Evolutionary conservation across 1,140 invertebrate species (phyloP).

Genomic region (Drosophila bocqueti): DNA sequence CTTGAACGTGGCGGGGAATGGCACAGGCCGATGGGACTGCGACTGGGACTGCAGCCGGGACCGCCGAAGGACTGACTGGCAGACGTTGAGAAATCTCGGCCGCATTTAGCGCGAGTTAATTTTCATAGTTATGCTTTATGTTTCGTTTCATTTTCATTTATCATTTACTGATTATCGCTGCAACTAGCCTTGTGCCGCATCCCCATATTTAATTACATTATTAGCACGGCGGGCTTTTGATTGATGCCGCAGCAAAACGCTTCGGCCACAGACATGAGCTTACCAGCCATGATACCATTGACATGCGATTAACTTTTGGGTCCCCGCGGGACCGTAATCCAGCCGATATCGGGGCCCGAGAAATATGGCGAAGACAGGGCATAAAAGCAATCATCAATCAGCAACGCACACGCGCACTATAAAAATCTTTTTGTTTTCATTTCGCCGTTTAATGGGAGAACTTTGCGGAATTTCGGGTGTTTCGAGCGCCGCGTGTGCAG

Average conservation of each 20-base stretch:
- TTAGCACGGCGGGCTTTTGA: conserved; percentile 74
- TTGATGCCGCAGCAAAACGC: conserved; percentile 78
- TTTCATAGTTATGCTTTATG: conserved; percentile 77
- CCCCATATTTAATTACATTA: conserved; percentile 80
- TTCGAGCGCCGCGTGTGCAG: conserved; percentile 63
- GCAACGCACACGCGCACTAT: conserved; percentile 77
- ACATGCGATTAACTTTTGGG: conserved; percentile 37
- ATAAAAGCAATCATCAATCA: conserved; percentile 80
- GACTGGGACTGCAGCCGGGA: not conserved
- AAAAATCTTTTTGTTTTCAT: conserved; percentile 59
- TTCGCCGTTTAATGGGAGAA: conserved; percentile 25
- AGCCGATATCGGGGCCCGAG: conserved; percentile 33
- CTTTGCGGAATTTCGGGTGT: conserved; percentile 15
- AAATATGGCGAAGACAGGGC: conserved; percentile 42
- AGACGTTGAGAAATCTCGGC: conserved; percentile 49
- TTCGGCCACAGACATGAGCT: conserved; percentile 51
- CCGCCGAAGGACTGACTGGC: conserved; percentile 13
- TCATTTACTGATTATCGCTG: conserved; percentile 81
- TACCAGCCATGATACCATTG: conserved; percentile 22
- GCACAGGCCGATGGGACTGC: not conserved
- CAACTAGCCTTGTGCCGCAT: conserved; percentile 56
- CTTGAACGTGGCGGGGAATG: conserved; percentile 41
- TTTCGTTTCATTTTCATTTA: conserved; percentile 78
- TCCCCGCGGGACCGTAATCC: conserved; percentile 7
- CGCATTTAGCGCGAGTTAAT: conserved; percentile 74